These are phyloP conservation scores for Philaethria dido DNA, from an alignment of 2,888 invertebrate genomes.

Conservation along the genomic window DNA sequence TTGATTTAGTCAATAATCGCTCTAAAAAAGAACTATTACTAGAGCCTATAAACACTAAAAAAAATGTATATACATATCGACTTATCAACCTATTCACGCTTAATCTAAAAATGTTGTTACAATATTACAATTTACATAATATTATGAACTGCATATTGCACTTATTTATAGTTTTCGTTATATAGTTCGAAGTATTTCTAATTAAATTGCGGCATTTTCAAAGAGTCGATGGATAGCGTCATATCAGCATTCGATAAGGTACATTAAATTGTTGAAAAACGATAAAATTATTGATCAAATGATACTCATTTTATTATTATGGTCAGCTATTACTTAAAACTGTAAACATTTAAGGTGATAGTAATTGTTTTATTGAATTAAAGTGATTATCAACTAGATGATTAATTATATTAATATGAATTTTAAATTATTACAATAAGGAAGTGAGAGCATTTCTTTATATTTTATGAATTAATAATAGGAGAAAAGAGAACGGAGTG, in stretches of 20 bases:
- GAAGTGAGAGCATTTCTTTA: neutral
- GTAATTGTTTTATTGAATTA: slow-evolving; percentile 19
- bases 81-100: too few relatives aligned
- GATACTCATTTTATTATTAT: slow-evolving; percentile 22
- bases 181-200: slow-evolving; percentile 25
- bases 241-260: slow-evolving; percentile 45
- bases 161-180: slow-evolving; percentile 42
- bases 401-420: neutral
- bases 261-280: slow-evolving; percentile 43
- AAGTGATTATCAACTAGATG: neutral
- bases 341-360: slow-evolving; percentile 20
- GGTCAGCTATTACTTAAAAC: slow-evolving; percentile 11
- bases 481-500: too few relatives aligned
- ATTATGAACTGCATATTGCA: slow-evolving; percentile 67
- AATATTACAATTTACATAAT: too few relatives aligned
- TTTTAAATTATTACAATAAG: neutral
- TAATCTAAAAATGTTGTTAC: too few relatives aligned
- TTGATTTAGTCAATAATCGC: too few relatives aligned
- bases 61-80: too few relatives aligned
- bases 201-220: slow-evolving; percentile 44
- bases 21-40: too few relatives aligned
- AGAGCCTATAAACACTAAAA: too few relatives aligned
- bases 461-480: too few relatives aligned
- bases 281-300: slow-evolving; percentile 35
- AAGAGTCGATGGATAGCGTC: slow-evolving; percentile 46